A percentile compares a stretch with the other conserved stretches of the same genome.
phyloP scores from a whole-genome alignment of 2,797 vertebrate species.

The Sebastes nivosus region DNA sequence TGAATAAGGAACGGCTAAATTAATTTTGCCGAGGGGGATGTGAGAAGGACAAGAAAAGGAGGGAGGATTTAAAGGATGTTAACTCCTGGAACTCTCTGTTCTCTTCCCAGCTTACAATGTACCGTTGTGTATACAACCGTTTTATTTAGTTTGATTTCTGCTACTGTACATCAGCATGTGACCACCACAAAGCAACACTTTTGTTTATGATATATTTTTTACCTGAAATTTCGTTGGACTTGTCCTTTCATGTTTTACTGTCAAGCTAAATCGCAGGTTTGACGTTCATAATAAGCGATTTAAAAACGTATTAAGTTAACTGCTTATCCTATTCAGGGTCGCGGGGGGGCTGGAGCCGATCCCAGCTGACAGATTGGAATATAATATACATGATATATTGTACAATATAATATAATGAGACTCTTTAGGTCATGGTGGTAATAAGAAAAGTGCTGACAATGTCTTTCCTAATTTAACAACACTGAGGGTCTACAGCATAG shows the following conservation, averaged over 20 bases:
- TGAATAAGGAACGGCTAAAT: conserved; percentile 45
- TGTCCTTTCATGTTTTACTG: background rate
- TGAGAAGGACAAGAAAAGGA: conserved; percentile 7
- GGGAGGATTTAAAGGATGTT: background rate
- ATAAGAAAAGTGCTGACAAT: background rate
- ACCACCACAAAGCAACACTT: background rate
- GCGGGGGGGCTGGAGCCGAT: too few relatives aligned
- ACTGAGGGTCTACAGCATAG: background rate
- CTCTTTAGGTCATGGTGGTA: background rate
- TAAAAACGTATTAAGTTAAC: background rate
- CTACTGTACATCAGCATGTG: background rate
- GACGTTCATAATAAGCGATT: background rate
- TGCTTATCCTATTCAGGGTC: too few relatives aligned
- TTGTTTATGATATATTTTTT: background rate
- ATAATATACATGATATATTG: background rate
- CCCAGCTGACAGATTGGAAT: background rate
- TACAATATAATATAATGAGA: background rate
- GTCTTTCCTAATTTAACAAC: background rate
- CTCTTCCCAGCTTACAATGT: background rate
- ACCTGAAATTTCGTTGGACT: background rate
- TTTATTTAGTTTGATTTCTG: background rate
- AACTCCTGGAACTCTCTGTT: background rate
- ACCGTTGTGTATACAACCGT: background rate
- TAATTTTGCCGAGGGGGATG: conserved; percentile 34
- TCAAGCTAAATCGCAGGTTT: background rate